phyloP scores from a whole-genome alignment of 2,113 vertebrate species.

The Heliornis fulica region DNA sequence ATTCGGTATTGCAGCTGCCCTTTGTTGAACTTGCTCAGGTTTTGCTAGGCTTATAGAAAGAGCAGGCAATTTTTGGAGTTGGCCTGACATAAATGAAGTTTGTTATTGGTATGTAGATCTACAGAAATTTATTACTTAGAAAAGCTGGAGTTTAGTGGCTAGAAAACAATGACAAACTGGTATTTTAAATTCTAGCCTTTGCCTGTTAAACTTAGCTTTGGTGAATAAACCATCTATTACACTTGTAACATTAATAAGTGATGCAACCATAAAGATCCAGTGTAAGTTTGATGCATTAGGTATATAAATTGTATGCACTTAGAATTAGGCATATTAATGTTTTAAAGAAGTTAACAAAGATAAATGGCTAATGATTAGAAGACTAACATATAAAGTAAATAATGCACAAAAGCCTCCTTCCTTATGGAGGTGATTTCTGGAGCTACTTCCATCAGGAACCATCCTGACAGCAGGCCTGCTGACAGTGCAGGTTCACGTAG shows the following conservation, averaged over 20 bases:
- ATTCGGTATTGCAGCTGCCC: conserved; percentile 14
- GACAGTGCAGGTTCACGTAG: not conserved
- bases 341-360: not conserved
- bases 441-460: not conserved
- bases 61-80: not conserved
- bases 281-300: not conserved
- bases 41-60: not conserved
- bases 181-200: not conserved
- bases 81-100: not conserved
- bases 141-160: not conserved
- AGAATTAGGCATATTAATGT: not conserved
- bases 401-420: rapidly evolving
- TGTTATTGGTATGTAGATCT: not conserved
- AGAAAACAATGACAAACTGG: not conserved
- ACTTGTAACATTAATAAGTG: not conserved
- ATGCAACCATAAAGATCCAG: not conserved
- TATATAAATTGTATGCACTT: not conserved
- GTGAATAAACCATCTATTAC: not conserved
- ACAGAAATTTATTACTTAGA: not conserved
- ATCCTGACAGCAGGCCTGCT: not conserved
- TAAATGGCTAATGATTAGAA: not conserved
- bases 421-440: not conserved
- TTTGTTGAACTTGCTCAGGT: conserved; percentile 16
- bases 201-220: not conserved
- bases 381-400: not conserved